Base-by-base conservation (phyloP, 2,797 vertebrate species). In the Melanotaenia parkinsoni region DNA sequence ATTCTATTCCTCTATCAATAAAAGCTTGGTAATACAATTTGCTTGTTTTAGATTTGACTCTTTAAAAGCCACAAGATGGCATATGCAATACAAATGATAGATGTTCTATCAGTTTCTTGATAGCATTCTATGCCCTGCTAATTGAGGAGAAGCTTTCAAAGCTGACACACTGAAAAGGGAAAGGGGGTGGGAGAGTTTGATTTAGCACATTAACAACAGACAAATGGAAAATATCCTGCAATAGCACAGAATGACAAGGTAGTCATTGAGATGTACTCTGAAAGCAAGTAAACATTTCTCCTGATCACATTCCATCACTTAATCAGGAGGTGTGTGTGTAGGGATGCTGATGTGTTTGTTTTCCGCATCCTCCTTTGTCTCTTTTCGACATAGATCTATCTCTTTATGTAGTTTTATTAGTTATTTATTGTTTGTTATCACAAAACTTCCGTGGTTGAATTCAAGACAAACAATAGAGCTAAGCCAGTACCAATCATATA, bases 111-210 rank as follows among this genome's bases (percentile, higher is more conserved):
- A 68, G 38, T 63, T 72, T 73, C 57, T 71, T 79, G 84, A 90
- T 86, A 83, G 81, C 74, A 69, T 88, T 85, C 75, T 51, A 24
- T 76, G 81, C 64, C 74, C 76, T 70, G 74, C 82, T 92, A 91
- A 91, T 90, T 91, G 88, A 84, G 77, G 77, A 83, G 81, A 86
- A 62, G 80, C 82, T 88, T 90, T 92, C 87, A 91, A 86, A 86
- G 74, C 77, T 82, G 84, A 82, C 82, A 81, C 77, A 80, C 77
- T 67, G 47, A 77, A 67, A 82, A 70, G 62, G 70, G 53, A 64
- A 63, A 51, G 58, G 40, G 63, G 63, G 69, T 22, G 64, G 51
- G 57, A 62, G 74, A 72, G 74, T 82, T 76, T 89, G 78, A 88
- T 84, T 83, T 85, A 77, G 73, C 66, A 76, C 76, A 79, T 84